A percentile compares a stretch with the other conserved stretches of the same genome.
phyloP scores from a whole-genome alignment of 2,888 invertebrate species.

The Piscicola geometra region DNA sequence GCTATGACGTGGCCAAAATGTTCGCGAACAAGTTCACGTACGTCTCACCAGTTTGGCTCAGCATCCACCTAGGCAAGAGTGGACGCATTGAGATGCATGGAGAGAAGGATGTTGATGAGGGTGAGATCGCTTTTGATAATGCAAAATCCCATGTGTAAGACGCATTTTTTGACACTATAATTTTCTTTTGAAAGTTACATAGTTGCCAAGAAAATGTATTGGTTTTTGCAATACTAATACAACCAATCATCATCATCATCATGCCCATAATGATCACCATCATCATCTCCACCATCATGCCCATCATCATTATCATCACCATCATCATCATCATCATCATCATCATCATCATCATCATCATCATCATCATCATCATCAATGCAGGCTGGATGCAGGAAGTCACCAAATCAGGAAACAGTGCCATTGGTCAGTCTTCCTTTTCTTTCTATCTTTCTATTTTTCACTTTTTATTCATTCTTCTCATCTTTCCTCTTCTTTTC shows the following conservation, averaged over 20 bases:
- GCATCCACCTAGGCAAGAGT: slow-evolving; percentile 65
- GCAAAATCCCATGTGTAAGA: not conserved
- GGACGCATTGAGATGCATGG: slow-evolving; percentile 56
- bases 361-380: not conserved
- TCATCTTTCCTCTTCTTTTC: no score
- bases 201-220: no score
- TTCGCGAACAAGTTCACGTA: slow-evolving; percentile 81
- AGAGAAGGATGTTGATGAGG: slow-evolving; percentile 75
- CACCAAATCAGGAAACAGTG: slow-evolving; percentile 18
- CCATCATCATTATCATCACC: slow-evolving; percentile 26
- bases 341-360: slow-evolving; percentile 25
- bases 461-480: not conserved
- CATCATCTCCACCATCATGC: slow-evolving; percentile 23
- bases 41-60: slow-evolving; percentile 91
- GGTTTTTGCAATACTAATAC: no score
- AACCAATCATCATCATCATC: no score
- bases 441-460: not conserved
- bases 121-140: no score
- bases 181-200: not conserved
- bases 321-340: slow-evolving; percentile 29
- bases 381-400: slow-evolving; percentile 29
- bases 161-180: not conserved
- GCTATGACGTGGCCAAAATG: slow-evolving; percentile 83
- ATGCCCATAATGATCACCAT: not conserved
- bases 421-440: slow-evolving; percentile 6